Evolutionary conservation across 2,797 vertebrate species (phyloP).

Genomic region (Yasuhikotakia modesta): DNA sequence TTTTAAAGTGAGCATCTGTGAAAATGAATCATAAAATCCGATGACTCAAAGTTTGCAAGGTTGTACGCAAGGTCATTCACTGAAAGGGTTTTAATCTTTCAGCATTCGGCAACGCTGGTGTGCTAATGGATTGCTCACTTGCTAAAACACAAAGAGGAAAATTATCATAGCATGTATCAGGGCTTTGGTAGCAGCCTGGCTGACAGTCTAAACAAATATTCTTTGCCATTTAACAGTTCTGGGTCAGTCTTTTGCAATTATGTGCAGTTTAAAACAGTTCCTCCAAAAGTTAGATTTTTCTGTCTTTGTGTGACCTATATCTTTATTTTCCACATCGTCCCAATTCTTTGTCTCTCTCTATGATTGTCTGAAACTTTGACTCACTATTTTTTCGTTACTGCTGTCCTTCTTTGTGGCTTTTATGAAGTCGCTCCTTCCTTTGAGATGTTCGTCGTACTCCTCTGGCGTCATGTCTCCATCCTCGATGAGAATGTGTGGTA

Average conservation of each 20-base stretch:
- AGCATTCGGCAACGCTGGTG: too few relatives aligned
- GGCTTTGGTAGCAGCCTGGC: background rate
- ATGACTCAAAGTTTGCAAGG: too few relatives aligned
- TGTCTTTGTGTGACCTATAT: background rate
- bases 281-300: background rate
- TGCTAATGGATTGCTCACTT: too few relatives aligned
- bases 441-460: constrained; percentile 88
- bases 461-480: constrained; percentile 89
- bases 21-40: too few relatives aligned
- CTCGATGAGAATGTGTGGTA: constrained; percentile 88
- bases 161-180: too few relatives aligned
- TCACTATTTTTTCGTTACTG: constrained; percentile 88
- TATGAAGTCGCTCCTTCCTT: constrained; percentile 86
- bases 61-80: too few relatives aligned
- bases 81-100: too few relatives aligned
- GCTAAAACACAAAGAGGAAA: too few relatives aligned
- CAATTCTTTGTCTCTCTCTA: background rate
- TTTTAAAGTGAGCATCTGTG: too few relatives aligned
- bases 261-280: background rate
- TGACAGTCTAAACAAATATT: background rate
- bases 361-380: constrained; percentile 38
- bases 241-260: background rate
- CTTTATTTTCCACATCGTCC: background rate
- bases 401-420: constrained; percentile 89
- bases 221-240: background rate